Base-by-base conservation (phyloP, 2,797 vertebrate genomes). In the Pangasius larnaudii region DNA sequence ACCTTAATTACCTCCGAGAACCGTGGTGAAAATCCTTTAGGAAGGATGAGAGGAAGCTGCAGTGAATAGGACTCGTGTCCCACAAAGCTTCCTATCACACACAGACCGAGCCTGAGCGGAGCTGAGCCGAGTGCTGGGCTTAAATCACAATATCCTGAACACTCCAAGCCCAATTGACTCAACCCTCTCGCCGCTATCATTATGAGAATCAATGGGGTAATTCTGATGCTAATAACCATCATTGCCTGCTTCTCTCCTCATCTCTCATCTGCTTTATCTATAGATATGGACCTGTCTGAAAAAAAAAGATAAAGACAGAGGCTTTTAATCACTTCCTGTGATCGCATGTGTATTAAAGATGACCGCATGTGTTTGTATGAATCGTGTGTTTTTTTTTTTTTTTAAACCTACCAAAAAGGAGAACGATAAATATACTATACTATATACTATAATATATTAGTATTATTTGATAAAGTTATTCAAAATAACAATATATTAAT, bases 191-290 rank as follows among this genome's bases (percentile, higher is more conserved):
- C 84, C 71, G 77, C 69, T 30, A 30, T 87, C 85, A 90, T 89
- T 87, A 80, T 85, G 51, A 86, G 85, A 88, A 88, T 91, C 84
- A 81, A 79, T 78, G 86, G 87, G 56, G 75, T 86, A 33, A 86
- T 90, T 86, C 84, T 85, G 67, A 78, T 58, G 46, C 59, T 89
- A 88, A 91, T 90, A 90, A 72, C 83, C 18, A 86, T 89, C 88
- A 89, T 91, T 90, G 91, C 61, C 71, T 18, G 42, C 61, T 83
- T 61, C 83, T 89, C 80, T 69, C 63, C 46, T 74, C n/a, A n/a
- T n/a, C n/a, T n/a, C n/a, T n/a, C 56, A 84, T 84, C 56, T 84
- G 78, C 84, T 86, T 91, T 36, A 90, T 87, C 88, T 85, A 91
- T 90, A 74, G 89, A 89, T 88, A 89, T 53, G 5, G 8, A 58